Percentiles rank a stretch among this genome's conserved stretches.
Conservation (phyloP, 2,797 vertebrate species). For the Cryptoblepharus egeriae region DNA sequence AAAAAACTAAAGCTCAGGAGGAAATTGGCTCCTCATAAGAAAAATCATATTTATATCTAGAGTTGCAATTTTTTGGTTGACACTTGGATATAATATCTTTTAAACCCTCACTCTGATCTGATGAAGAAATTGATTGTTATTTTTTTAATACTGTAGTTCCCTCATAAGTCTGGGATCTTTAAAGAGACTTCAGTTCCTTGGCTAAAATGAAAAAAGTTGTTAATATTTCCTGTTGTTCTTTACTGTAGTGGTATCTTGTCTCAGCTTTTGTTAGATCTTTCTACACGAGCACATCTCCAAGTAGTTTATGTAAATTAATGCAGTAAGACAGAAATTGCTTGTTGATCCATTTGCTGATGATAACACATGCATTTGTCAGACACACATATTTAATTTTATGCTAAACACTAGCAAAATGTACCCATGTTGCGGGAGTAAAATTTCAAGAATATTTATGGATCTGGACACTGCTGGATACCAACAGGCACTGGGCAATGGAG, state of each 20-base stretch:
- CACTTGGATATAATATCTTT: conserved; percentile 18
- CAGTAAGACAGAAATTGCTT: neutral
- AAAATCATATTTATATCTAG: neutral
- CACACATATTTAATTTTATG: too few species aligned
- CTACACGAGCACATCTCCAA: neutral
- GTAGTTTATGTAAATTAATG: neutral
- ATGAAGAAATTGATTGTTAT: conserved; percentile 7
- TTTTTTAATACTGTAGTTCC: neutral
- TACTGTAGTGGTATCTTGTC: neutral
- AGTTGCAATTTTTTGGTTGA: neutral
- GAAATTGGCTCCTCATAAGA: neutral
- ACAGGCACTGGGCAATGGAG: too few species aligned
- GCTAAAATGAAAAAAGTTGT: conserved; percentile 5
- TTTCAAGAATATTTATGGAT: too few species aligned
- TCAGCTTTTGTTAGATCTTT: neutral
- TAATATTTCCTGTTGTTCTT: neutral
- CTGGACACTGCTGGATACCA: too few species aligned
- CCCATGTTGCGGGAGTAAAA: too few species aligned
- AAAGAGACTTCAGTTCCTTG: conserved; percentile 12
- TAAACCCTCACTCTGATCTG: conserved; percentile 13
- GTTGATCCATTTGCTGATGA: neutral
- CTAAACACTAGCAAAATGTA: too few species aligned
- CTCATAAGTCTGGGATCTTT: conserved; percentile 6
- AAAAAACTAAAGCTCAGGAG: neutral
- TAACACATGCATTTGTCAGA: neutral